These are phyloP conservation scores for Planiliza haematocheilus DNA, from an alignment of 2,113 vertebrate species.

Conservation along the genomic window DNA sequence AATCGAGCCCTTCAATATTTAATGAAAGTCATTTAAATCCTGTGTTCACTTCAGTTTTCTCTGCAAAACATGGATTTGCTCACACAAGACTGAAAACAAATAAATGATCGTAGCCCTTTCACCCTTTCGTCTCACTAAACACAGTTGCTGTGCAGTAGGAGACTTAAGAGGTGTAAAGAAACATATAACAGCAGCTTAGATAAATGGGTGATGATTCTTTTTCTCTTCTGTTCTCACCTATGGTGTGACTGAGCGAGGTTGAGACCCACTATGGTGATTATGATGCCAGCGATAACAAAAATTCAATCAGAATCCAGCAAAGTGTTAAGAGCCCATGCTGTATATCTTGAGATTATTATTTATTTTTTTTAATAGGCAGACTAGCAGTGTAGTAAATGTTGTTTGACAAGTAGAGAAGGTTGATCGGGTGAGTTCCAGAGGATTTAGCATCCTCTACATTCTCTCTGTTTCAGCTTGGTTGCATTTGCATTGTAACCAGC, in stretches of 20 bases:
- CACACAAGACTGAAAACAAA: slow-evolving; percentile 38
- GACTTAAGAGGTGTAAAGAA: neutral
- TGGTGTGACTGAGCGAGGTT: slow-evolving; percentile 8
- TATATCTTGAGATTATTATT: too few relatives aligned
- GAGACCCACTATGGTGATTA: neutral
- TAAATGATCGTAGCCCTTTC: slow-evolving; percentile 15
- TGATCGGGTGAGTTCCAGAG: slow-evolving; percentile 6
- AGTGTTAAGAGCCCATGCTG: slow-evolving; percentile 10
- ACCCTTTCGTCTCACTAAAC: neutral
- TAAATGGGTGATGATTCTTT: neutral
- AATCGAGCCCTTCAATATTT: slow-evolving; percentile 56
- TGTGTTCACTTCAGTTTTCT: slow-evolving; percentile 48
- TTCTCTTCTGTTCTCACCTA: slow-evolving; percentile 1
- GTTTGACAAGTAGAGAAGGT: neutral
- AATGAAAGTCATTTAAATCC: slow-evolving; percentile 62
- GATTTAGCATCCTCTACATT: slow-evolving; percentile 4
- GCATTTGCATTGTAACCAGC: neutral
- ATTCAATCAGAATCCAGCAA: neutral
- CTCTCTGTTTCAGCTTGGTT: slow-evolving; percentile 1
- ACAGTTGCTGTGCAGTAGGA: neutral
- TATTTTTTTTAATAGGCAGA: too few relatives aligned
- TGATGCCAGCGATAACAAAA: slow-evolving; percentile 1
- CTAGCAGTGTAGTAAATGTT: neutral
- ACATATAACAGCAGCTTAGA: neutral
- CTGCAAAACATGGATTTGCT: slow-evolving; percentile 29